phyloP scores from a whole-genome alignment of 2,113 vertebrate genomes.

The Cavia aperea region DNA sequence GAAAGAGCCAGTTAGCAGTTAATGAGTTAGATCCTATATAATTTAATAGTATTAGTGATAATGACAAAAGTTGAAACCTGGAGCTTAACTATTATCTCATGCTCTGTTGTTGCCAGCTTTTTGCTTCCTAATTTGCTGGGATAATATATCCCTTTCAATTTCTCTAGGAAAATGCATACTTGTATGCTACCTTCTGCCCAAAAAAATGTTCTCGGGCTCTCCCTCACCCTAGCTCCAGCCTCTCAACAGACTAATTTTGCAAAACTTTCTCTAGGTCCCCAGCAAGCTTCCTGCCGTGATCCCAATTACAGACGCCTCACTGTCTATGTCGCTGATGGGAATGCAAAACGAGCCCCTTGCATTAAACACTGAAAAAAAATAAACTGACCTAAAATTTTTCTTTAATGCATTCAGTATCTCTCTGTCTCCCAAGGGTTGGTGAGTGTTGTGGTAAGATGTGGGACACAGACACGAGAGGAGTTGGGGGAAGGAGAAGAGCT shows the following conservation, averaged over 20 bases:
- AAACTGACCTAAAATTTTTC: constrained; percentile 44
- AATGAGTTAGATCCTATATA: not conserved
- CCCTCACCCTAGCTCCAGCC: too few species aligned
- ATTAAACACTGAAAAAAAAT: constrained; percentile 25
- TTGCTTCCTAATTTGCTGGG: not conserved
- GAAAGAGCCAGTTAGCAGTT: not conserved
- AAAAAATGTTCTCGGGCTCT: not conserved
- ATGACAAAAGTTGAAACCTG: not conserved
- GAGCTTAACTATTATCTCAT: not conserved
- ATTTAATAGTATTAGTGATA: not conserved
- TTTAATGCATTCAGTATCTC: constrained; percentile 41
- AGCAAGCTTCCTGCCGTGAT: constrained; percentile 14
- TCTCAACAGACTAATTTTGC: constrained; percentile 24
- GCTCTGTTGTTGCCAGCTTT: not conserved
- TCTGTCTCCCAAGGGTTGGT: constrained; percentile 20
- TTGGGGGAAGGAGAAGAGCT: constrained; percentile 22
- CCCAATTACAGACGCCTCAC: constrained; percentile 26
- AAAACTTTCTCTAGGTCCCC: constrained; percentile 32
- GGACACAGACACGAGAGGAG: not conserved
- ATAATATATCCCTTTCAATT: not conserved
- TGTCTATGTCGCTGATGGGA: not conserved
- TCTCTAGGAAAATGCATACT: not conserved
- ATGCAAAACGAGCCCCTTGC: constrained; percentile 2
- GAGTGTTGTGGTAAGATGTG: not conserved
- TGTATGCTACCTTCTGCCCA: not conserved